Evolutionary conservation across 2,797 vertebrate species (phyloP).

Genomic region (Lophura swinhoii): DNA sequence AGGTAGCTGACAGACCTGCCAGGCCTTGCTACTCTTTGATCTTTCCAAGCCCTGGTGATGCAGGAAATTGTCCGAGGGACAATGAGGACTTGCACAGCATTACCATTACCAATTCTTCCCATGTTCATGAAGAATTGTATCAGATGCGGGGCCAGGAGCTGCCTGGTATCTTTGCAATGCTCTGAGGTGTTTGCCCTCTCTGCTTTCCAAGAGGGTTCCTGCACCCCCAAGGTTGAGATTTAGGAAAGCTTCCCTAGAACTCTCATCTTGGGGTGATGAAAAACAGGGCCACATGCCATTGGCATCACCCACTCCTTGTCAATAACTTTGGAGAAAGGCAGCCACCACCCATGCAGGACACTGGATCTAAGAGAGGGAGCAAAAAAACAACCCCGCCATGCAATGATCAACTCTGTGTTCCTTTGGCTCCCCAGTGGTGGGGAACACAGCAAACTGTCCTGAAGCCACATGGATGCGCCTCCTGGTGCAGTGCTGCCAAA

Average conservation of each 20-base stretch:
- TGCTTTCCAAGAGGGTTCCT: neutral
- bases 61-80: constrained; percentile 16
- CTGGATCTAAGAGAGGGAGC: neutral
- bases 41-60: constrained; percentile 15
- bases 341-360: neutral
- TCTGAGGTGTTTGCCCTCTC: neutral
- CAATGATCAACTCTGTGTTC: neutral
- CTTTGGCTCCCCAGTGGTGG: neutral
- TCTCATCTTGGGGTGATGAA: neutral
- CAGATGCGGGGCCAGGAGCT: neutral
- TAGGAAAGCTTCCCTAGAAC: neutral
- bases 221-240: neutral
- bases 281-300: rapidly evolving
- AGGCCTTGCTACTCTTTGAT: constrained; percentile 56
- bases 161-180: neutral
- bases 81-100: neutral
- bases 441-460: neutral
- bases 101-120: neutral
- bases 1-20: constrained; percentile 56
- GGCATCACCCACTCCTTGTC: neutral
- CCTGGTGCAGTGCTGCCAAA: neutral
- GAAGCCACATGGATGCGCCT: neutral
- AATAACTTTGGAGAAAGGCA: neutral
- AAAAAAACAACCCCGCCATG: neutral
- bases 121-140: neutral